Evolutionary conservation across 2,888 invertebrate genomes (phyloP).

Genomic region (Epistrophella euchroma): DNA sequence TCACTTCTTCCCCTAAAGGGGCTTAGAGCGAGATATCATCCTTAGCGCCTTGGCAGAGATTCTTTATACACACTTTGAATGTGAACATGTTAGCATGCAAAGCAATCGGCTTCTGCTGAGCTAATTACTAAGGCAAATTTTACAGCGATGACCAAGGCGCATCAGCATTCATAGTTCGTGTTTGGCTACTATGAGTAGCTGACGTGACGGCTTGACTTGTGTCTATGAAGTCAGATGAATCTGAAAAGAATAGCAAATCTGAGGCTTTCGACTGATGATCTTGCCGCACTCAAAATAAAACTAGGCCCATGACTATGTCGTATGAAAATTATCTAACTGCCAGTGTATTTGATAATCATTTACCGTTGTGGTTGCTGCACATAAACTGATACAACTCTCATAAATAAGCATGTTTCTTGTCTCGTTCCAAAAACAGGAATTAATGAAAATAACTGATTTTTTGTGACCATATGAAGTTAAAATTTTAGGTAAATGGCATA

Average conservation of each 20-base stretch:
- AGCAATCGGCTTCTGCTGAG: conserved; percentile 49
- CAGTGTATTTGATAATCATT: too few species aligned
- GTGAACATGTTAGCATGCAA: conserved; percentile 43
- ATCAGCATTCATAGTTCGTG: conserved; percentile 53
- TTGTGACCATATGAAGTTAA: too few species aligned
- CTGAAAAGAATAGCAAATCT: conserved; percentile 39
- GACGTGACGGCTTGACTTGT: conserved; percentile 61
- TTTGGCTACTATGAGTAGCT: conserved; percentile 42
- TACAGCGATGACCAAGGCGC: conserved; percentile 31
- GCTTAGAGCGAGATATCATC: not conserved
- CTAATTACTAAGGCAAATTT: conserved; percentile 70
- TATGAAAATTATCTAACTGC: not conserved
- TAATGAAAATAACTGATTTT: too few species aligned
- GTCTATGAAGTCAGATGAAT: conserved; percentile 44
- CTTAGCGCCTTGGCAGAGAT: not conserved
- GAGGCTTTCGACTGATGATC: conserved; percentile 30
- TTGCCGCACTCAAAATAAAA: conserved; percentile 7
- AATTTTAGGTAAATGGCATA: too few species aligned
- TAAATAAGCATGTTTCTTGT: too few species aligned
- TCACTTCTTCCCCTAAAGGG: too few species aligned
- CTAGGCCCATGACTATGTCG: not conserved
- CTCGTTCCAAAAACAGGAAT: too few species aligned
- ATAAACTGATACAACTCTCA: too few species aligned
- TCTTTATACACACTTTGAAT: not conserved
- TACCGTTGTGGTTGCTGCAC: too few species aligned